A percentile compares a stretch with the other conserved stretches of the same genome.
Evolutionary conservation across 1,140 invertebrate genomes (phyloP).

Genomic region (Danaus plexippus): DNA sequence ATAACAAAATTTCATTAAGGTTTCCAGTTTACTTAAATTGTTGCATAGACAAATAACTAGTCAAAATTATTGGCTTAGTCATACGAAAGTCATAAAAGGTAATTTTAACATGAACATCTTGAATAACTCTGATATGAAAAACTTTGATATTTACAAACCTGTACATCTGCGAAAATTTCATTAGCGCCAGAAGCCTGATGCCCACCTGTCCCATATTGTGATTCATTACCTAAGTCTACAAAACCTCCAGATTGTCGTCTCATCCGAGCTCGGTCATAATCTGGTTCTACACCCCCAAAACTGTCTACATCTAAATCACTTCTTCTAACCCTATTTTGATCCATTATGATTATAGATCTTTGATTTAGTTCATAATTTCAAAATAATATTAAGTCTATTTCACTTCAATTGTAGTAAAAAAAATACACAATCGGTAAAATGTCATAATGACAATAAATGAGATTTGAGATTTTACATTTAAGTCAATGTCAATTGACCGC

Average conservation of each 20-base stretch:
- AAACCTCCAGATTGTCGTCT: constrained; percentile 75
- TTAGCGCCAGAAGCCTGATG: constrained; percentile 88
- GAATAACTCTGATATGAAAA: too few relatives aligned
- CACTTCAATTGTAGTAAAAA: too few relatives aligned
- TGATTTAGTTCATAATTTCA: too few relatives aligned
- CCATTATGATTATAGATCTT: constrained; percentile 31
- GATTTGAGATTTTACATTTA: too few relatives aligned
- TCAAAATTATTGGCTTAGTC: neutral
- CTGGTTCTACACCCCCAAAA: constrained; percentile 56
- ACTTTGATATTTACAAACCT: constrained; percentile 61
- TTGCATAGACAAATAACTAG: neutral
- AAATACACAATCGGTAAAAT: too few relatives aligned
- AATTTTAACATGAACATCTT: too few relatives aligned
- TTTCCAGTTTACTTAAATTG: neutral
- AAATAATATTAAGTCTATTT: too few relatives aligned
- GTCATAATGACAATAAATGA: too few relatives aligned
- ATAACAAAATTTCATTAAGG: neutral
- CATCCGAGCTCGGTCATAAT: constrained; percentile 57
- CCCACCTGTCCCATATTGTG: constrained; percentile 81
- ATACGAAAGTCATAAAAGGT: constrained; percentile 1
- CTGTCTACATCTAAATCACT: constrained; percentile 58
- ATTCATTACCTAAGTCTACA: constrained; percentile 80
- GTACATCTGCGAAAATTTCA: constrained; percentile 91
- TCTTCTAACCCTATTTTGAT: constrained; percentile 44
- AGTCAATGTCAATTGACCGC: too few relatives aligned